Base-by-base conservation (phyloP, 2,888 invertebrate genomes). In the Candidula unifasciata region DNA sequence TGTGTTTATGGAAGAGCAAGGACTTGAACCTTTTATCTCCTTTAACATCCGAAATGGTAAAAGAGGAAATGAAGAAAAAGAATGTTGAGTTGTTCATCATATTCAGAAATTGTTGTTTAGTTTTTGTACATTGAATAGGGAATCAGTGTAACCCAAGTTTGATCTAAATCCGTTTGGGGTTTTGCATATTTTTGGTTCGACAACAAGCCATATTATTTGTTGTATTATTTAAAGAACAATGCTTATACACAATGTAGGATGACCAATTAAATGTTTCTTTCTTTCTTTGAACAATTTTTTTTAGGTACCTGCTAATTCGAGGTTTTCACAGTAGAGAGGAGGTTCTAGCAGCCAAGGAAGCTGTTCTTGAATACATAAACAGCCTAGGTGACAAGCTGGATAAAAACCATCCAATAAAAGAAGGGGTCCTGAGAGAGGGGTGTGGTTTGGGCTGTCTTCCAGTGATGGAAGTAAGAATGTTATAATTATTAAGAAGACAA, bases 361-460 rank as follows among this genome's bases (percentile, higher is more conserved):
- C 89, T 8, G 90, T 92, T 10, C 86, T 92, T 16, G 85, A 90
- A 71, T 87, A 91, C 80, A 71, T 83, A 33, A 37, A 73, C 37
- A 79, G 64, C 18, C 57, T 78, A 18, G 83, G 83, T 33, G 89
- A 87, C 30, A 90, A 90, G 79, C 86, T 91, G n/a, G 88, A 89
- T 82, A 83, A 84, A 16, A 82, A 86, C 13, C 82, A 83, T 35
- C 88, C 89, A 16, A 88, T 88, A 87, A 86, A 89, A 66, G 86
- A 88, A 27, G 92, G 92, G 16, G 88, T 90, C 21, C 87, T 91
- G 68, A 89, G 89, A 85, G 80, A 87, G 16, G 86, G 90, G n/a
- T 92, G 92, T 89, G 91, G 91, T 54, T 80, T 87, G 37, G 92
- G 91, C 8, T 91, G 91, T 85, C 84, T 91, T 6, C 91, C 91